Conservation (phyloP, 1,140 invertebrate genomes). For the Mya arenaria region DNA sequence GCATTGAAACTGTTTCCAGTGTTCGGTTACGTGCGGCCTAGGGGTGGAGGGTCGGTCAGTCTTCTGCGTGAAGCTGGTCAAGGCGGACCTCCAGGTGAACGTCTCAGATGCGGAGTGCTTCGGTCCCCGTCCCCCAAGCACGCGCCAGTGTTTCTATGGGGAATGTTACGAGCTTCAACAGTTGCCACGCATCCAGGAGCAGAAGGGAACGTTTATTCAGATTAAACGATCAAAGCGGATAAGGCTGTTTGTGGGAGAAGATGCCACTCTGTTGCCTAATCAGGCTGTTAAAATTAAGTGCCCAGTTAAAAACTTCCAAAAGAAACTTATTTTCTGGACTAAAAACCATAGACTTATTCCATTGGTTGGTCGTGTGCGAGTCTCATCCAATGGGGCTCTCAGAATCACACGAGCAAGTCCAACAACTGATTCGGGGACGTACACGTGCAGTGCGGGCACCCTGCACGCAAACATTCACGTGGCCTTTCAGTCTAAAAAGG, state of each 20-base stretch:
- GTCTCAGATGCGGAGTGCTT: constrained; percentile 56
- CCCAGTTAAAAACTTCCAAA: constrained; percentile 65
- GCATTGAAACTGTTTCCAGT: constrained; percentile 81
- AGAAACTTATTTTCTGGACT: constrained; percentile 66
- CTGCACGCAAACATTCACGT: constrained; percentile 57
- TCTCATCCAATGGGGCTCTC: constrained; percentile 61
- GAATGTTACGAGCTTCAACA: constrained; percentile 55
- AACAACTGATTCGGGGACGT: constrained; percentile 57
- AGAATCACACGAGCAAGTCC: constrained; percentile 59
- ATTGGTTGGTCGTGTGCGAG: constrained; percentile 59
- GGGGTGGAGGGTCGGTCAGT: constrained; percentile 86
- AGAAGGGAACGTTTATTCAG: constrained; percentile 68
- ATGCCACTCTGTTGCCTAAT: constrained; percentile 60
- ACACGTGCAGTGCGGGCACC: constrained; percentile 61
- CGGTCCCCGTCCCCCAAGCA: constrained; percentile 46
- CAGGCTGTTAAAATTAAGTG: constrained; percentile 62
- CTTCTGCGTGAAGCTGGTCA: constrained; percentile 88
- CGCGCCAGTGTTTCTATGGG: constrained; percentile 50
- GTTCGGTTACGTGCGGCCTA: constrained; percentile 86
- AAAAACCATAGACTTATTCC: constrained; percentile 62
- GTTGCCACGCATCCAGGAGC: constrained; percentile 60
- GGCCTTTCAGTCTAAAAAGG: constrained; percentile 56
- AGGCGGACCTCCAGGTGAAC: constrained; percentile 50
- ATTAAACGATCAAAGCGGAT: constrained; percentile 57
- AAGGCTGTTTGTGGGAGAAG: constrained; percentile 59